These are phyloP conservation scores for Trichonephila inaurata DNA, from an alignment of 1,140 invertebrate species.

Conservation along the genomic window DNA sequence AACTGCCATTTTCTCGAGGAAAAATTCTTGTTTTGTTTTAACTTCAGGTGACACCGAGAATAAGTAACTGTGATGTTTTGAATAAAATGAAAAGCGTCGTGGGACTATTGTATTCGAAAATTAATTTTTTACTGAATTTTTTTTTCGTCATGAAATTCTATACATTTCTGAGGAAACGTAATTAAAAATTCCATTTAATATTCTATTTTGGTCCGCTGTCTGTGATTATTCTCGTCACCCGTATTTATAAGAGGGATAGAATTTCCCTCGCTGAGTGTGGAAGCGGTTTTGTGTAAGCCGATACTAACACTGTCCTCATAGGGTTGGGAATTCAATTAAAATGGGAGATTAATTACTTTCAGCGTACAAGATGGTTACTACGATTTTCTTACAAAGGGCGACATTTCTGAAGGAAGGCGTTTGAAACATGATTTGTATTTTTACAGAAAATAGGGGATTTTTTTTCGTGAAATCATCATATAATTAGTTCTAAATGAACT, in stretches of 20 bases:
- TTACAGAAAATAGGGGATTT: no score
- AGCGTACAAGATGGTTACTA: no score
- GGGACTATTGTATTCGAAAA: neutral
- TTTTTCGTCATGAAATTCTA: neutral
- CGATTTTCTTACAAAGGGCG: no score
- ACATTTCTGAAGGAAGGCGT: no score
- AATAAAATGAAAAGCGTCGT: neutral
- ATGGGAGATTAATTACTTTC: no score
- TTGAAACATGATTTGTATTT: no score
- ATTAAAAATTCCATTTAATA: constrained; percentile 42
- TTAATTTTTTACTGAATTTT: neutral
- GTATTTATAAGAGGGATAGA: neutral
- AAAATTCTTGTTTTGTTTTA: constrained; percentile 29
- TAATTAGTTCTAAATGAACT: no score
- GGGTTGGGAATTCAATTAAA: no score
- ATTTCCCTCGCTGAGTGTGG: neutral
- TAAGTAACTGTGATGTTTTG: neutral
- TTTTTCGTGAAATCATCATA: no score
- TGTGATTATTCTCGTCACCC: neutral
- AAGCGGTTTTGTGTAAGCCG: no score
- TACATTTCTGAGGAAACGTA: neutral
- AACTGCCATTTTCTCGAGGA: neutral
- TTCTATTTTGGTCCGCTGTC: neutral
- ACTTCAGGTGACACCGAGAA: neutral
- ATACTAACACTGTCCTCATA: no score